Base-by-base conservation (phyloP, 2,113 vertebrate genomes). In the Grantiella picta region DNA sequence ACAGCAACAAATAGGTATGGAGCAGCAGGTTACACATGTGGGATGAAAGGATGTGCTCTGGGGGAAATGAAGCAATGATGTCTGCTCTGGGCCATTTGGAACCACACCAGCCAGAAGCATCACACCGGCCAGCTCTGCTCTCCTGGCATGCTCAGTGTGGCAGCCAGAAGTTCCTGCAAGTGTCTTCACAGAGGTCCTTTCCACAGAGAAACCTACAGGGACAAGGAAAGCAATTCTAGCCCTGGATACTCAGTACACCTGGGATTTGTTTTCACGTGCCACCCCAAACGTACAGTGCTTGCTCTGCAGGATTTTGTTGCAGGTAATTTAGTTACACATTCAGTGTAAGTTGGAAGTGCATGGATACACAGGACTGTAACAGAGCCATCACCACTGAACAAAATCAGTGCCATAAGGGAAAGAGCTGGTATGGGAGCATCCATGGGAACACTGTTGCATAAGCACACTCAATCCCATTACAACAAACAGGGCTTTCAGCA, bases 141-240 rank as follows among this genome's bases (percentile, higher is more conserved):
- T 63, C 52, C 72, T 25, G 35, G 12, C 4, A 6, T 1, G 0
- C 1, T 4, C 42, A n/a, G n/a, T 0, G 0, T 9, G 20, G 44
- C 50, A 61, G 60, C 61, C 63, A 59, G 61, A 28, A 65, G 10
- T 40, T 66, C 42, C 65, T 60, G 17, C 36, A 49, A 25, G 31
- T 4, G 36, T 29, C n/a, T 78, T 56, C 65, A 19, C 19, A 66
- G 38, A 50, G 29, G 10, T 66, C 17, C 57, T 86, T 57, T 17
- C n/a, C 59, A 64, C 38, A 35, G 47, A 49, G 50, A 76, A 47
- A 35, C 5, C 19, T 5, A 5, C 35, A 25, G 31, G 25, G 53
- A 64, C 33, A 33, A 38, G 45, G 31, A 69, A 66, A 65, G 42
- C 6, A 7, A 7, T 22, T 31, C 45, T 40, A 50, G 23, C 24